These are phyloP conservation scores for Drosophila pseudoobscura DNA, from an alignment of 1,140 invertebrate species.

Conservation along the genomic window DNA sequence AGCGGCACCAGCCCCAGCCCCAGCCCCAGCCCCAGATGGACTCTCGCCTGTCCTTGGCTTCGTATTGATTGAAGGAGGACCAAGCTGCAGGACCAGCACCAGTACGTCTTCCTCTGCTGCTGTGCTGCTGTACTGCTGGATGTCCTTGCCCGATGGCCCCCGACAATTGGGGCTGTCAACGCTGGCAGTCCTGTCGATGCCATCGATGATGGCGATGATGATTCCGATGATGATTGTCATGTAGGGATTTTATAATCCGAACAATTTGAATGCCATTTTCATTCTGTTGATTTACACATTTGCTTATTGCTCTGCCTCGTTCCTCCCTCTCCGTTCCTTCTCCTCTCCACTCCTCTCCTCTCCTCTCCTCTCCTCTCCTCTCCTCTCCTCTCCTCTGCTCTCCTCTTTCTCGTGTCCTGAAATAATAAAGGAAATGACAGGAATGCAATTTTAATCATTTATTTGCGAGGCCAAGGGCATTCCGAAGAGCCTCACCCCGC, in stretches of 20 bases:
- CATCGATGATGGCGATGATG: slow-evolving; percentile 22
- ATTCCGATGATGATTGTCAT: slow-evolving; percentile 56
- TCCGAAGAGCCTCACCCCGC: too few relatives aligned
- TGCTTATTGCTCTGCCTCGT: slow-evolving; percentile 40
- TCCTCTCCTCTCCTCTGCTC: not conserved
- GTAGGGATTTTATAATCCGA: slow-evolving; percentile 74
- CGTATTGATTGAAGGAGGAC: too few relatives aligned
- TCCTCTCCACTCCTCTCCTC: too few relatives aligned
- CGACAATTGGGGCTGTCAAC: slow-evolving; percentile 51
- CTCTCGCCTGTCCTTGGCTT: slow-evolving; percentile 16
- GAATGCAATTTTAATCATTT: slow-evolving; percentile 57
- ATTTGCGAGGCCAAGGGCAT: slow-evolving; percentile 47
- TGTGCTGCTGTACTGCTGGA: slow-evolving; percentile 1
- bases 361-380: not conserved
- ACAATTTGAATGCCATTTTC: slow-evolving; percentile 58
- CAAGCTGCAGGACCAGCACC: too few relatives aligned
- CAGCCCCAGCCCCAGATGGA: slow-evolving; percentile 13
- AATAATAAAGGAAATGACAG: slow-evolving; percentile 35
- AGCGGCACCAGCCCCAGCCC: slow-evolving; percentile 13
- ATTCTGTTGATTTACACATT: slow-evolving; percentile 69
- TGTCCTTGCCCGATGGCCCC: slow-evolving; percentile 34
- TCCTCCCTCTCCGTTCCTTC: not conserved
- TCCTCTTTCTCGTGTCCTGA: slow-evolving; percentile 6
- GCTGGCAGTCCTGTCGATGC: slow-evolving; percentile 60
- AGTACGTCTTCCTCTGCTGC: too few relatives aligned